Base-by-base conservation (phyloP, 1,140 invertebrate genomes). In the Drosophila biarmipes region DNA sequence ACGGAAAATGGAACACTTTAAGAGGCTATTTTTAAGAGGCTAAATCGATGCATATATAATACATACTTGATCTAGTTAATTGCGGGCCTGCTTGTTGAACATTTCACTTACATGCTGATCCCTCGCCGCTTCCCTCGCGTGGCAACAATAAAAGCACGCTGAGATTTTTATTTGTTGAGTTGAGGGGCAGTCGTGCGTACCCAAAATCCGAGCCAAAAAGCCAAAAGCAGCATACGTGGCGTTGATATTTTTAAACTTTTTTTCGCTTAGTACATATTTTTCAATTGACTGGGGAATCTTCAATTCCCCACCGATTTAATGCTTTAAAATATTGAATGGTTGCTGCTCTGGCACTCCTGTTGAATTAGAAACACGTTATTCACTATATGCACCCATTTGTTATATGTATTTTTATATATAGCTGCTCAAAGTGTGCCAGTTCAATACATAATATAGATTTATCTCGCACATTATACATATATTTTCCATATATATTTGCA, bases 211-310 rank as follows among this genome's bases (percentile, higher is more conserved):
- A 75, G 68, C 78, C 82, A 87, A 78, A 59, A 81, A 55, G 57
- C 48, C 56, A 57, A 69, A 55, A 51, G 29, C 74, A 87, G 79
- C 71, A 79, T 87, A 82, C 84, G 82, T 89, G 84, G 71, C 84
- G 66, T 43, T 82, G 71, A 69, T 87, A 87, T 87, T 87, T 87
- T 82, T 87, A 82, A 89, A 72, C 54, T 72, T 72, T 80, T 82
- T 45, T 59, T 37, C 14, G 43, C 40, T 31, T 55, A 56, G 64
- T 69, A 59, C 31, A 56, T 73, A 56, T 51, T 34, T 64, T 52
- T 57, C 14, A 34, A 29, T 27, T 40, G 37, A 21, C 14, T 53
- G 55, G 37, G 35, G 52, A 61, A 17, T 48, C 51, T 21, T 48
- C 17, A 48, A 21, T n/a, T 37, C 46, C 57, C 27, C 49, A 55